phyloP scores from a whole-genome alignment of 2,797 vertebrate species.

The Eulemur albifrons region DNA sequence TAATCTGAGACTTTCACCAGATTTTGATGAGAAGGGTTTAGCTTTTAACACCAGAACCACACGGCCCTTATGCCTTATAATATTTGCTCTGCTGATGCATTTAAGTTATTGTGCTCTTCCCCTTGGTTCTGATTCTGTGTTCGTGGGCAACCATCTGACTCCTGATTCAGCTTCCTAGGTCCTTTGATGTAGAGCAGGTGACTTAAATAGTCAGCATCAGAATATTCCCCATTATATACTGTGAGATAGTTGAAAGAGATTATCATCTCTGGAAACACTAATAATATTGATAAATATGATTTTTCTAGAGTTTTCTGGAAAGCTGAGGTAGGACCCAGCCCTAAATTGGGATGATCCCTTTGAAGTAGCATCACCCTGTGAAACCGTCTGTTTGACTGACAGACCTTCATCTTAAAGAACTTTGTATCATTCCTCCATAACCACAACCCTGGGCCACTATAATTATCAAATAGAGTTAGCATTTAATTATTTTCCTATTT shows the following conservation, averaged over 20 bases:
- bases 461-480: neutral
- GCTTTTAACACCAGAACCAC: neutral
- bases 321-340: neutral
- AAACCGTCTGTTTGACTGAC: neutral
- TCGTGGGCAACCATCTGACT: neutral
- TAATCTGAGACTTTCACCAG: neutral
- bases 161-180: neutral
- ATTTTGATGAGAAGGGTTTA: neutral
- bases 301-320: neutral
- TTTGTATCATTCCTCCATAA: neutral
- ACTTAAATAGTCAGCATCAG: neutral
- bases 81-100: neutral
- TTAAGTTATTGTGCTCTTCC: neutral
- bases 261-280: neutral
- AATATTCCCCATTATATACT: neutral
- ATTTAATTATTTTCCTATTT: slow-evolving; percentile 10
- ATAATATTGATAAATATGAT: neutral
- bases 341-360: neutral
- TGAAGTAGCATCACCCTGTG: neutral
- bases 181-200: neutral
- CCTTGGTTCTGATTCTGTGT: neutral
- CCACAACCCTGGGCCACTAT: neutral
- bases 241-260: neutral
- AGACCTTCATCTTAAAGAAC: neutral
- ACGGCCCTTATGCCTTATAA: neutral